These are phyloP conservation scores for Tholera decimalis DNA, from an alignment of 2,888 invertebrate genomes.

Conservation along the genomic window DNA sequence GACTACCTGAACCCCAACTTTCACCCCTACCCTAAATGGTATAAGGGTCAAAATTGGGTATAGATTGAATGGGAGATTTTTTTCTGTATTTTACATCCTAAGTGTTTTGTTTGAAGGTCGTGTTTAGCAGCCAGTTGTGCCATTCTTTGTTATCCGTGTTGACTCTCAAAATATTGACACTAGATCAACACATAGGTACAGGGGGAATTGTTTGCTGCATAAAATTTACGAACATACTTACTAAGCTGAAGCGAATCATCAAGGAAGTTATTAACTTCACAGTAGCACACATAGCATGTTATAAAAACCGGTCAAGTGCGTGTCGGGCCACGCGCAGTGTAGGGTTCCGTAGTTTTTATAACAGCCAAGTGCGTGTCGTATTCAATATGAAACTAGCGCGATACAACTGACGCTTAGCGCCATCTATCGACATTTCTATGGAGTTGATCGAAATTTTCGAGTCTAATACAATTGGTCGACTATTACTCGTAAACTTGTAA, in stretches of 20 bases:
- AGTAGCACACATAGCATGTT: no score
- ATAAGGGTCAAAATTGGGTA: constrained; percentile 69
- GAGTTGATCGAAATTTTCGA: no score
- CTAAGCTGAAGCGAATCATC: constrained; percentile 13
- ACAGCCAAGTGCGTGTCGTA: no score
- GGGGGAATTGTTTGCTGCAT: constrained; percentile 69
- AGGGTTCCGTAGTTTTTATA: no score
- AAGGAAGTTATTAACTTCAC: background rate
- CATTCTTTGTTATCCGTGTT: constrained; percentile 88
- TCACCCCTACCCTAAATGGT: constrained; percentile 52
- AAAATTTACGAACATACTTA: constrained; percentile 36
- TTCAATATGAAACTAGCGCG: no score
- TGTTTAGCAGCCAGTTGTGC: constrained; percentile 86
- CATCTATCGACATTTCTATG: no score
- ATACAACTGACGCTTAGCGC: no score
- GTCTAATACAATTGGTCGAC: no score
- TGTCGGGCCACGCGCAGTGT: no score
- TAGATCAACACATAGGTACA: constrained; percentile 68
- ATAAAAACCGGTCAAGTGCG: no score
- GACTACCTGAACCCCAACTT: constrained; percentile 50
- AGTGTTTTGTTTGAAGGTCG: constrained; percentile 83
- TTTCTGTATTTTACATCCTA: constrained; percentile 73
- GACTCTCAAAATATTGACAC: constrained; percentile 83
- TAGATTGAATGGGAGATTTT: constrained; percentile 60
- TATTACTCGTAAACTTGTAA: no score